Evolutionary conservation across 2,888 invertebrate species (phyloP), one percentile per base, ranked within the genome.

Genomic region (Rhyacophila evoluta): DNA sequence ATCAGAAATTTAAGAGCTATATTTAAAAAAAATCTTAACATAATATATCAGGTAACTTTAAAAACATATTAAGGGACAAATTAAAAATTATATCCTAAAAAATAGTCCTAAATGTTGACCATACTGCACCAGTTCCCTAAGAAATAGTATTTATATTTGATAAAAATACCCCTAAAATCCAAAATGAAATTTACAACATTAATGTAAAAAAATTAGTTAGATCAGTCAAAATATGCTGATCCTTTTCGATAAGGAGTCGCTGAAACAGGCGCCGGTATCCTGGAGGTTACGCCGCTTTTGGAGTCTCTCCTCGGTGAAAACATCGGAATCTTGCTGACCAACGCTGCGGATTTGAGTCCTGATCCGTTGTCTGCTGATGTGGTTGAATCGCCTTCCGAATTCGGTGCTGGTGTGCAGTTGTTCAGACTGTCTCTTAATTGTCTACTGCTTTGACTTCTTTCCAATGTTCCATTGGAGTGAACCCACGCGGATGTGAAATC

Each of bases 401-500:
- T 12, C 1, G 29, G 36, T 5, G 72, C 28, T 12, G 33, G 72
- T 4, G 80, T 39, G 19, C 80, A 78, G 25, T 80, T 80, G 72
- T 80, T 80, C 11, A 80, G 69, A 25, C 77, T 80, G 28, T 75
- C 87, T 36, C 89, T 88, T 82, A 90, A 82, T 83, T 90, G 89
- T 79, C 89, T 86, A 3, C 89, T 92, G 79, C 91, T 92, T 55
- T 90, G 91, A 12, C 91, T 91, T 74, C 92, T 86, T 82, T 92
- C 92, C 72, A 93, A 85, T 82, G 92, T 92, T 0, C 93, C 93
- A 85, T 93, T 93, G 82, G 92, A 93, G 87, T 93, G 93, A 33
- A 94, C 93, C 94, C 94, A 93, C 10, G 93, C 93, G 28, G 92
- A 91, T 5, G 94, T 93, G 85, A 93, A 92, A 83, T 94, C 93